Evolutionary conservation across 2,797 vertebrate genomes (phyloP).

Genomic region (Argyrosomus regius): DNA sequence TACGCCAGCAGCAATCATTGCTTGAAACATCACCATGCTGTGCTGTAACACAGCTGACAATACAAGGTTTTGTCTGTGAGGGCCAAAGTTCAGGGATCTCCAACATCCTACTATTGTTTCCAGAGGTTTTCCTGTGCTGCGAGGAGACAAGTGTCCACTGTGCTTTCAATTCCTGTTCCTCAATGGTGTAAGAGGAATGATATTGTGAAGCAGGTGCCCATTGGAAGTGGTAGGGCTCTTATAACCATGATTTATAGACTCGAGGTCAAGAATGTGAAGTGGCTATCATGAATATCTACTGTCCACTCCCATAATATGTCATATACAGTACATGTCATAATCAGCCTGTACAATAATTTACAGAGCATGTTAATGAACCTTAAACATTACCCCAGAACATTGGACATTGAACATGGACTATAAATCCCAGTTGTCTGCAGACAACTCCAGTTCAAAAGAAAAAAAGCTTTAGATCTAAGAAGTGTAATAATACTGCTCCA

Average conservation of each 20-base stretch:
- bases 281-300: constrained; percentile 24
- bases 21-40: constrained; percentile 23
- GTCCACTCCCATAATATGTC: constrained; percentile 25
- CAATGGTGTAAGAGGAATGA: constrained; percentile 20
- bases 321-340: constrained; percentile 17
- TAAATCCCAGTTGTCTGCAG: constrained; percentile 25
- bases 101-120: constrained; percentile 81
- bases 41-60: constrained; percentile 46
- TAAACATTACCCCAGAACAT: too few species aligned
- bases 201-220: constrained; percentile 65
- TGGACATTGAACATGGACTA: neutral
- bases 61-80: constrained; percentile 36
- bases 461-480: constrained; percentile 20
- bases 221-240: constrained; percentile 14
- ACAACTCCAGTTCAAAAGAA: constrained; percentile 40
- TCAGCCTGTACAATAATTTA: neutral
- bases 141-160: constrained; percentile 52
- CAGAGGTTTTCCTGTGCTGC: constrained; percentile 66
- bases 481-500: constrained; percentile 2
- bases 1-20: neutral
- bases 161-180: constrained; percentile 54
- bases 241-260: constrained; percentile 56
- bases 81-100: constrained; percentile 71
- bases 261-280: constrained; percentile 46
- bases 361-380: constrained; percentile 12